Evolutionary conservation across 2,113 vertebrate species (phyloP), one percentile per base, ranked within the genome.

Genomic region (Laticauda laticaudata): DNA sequence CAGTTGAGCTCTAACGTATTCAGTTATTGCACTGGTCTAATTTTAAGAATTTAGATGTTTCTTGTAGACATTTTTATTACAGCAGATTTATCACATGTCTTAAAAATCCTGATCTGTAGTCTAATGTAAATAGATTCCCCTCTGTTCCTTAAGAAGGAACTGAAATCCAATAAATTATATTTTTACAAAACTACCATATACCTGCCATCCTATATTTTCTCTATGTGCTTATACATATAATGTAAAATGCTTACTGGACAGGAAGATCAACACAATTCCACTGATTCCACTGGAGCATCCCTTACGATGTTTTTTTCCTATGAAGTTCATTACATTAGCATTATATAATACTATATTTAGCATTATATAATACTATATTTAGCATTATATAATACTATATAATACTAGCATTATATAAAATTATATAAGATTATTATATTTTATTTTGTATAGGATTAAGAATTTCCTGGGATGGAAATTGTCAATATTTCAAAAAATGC

Each of bases 71-170:
- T 81, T 56, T 86, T 21, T 18, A 0, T 1, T 1, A 45, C 2
- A 7, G 29, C 55, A 96, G 86, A 64, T 94, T 93, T 45, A 20
- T 69, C 92, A 69, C 20, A 55, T 89, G 53, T 86, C 95, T 96
- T 89, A 48, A 92, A 43, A 93, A 81, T 43, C 53, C 29, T 75
- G n/a, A n/a, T 34, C 86, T 94, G 26, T 53, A 56, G 24, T 81
- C 21, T 57, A 39, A 21, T 57, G 92, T 20, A 48, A 92, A 20
- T 45, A 81, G 64, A 54, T 43, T 15, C 45, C 75, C 34, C 20
- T 23, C 87, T 24, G 0, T 57, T 34, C 69, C 18, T 85, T 75
- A 29, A 48, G 6, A 56, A 34, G 59, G 34, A 88, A 14, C 23
- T 86, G 81, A 86, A 86, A 88, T 34, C 75, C 75, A 81, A 88